Conservation (phyloP, 1,140 invertebrate genomes). For the Ceratosolen solmsi region DNA sequence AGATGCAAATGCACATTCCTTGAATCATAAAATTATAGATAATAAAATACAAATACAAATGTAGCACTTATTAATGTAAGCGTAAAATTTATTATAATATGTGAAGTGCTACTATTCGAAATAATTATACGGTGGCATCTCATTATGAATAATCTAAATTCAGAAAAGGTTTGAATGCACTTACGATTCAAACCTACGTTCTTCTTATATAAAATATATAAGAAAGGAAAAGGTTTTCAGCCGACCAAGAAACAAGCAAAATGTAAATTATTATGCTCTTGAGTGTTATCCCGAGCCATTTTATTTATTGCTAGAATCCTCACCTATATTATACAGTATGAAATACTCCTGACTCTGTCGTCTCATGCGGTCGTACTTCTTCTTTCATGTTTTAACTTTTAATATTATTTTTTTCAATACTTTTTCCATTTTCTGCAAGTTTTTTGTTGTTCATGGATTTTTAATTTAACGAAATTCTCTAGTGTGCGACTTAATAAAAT, state of each 20-base stretch:
- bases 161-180: not conserved
- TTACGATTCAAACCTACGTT: not conserved
- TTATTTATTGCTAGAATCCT: constrained; percentile 60
- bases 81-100: too few relatives aligned
- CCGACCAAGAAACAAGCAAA: constrained; percentile 59
- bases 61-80: too few relatives aligned
- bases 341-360: constrained; percentile 5
- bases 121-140: too few relatives aligned
- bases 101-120: too few relatives aligned
- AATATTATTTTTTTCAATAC: not conserved
- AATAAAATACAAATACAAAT: too few relatives aligned
- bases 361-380: not conserved
- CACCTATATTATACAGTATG: constrained; percentile 13
- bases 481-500: not conserved
- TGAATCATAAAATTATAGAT: too few relatives aligned
- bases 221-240: constrained; percentile 1
- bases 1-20: too few relatives aligned
- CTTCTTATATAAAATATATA: constrained; percentile 35
- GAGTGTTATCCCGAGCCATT: constrained; percentile 55
- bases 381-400: constrained; percentile 19
- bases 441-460: not conserved
- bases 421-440: not conserved
- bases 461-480: constrained; percentile 25
- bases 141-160: not conserved
- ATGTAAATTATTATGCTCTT: constrained; percentile 64